Evolutionary conservation across 1,140 invertebrate species (phyloP).

Genomic region (Antheraea mylitta): DNA sequence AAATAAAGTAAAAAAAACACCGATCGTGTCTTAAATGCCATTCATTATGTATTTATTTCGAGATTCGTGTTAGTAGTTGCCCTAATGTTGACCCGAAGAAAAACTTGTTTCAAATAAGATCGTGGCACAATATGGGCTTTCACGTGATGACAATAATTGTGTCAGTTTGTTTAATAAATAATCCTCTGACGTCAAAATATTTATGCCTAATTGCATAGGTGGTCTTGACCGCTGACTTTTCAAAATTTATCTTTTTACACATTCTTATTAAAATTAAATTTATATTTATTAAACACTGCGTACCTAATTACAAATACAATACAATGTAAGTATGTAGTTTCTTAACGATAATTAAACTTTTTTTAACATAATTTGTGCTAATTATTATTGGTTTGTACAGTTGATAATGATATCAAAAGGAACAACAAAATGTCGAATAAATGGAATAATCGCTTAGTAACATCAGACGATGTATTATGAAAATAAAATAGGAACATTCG

Average conservation of each 20-base stretch:
- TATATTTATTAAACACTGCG: neutral
- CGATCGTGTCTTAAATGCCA: too few relatives aligned
- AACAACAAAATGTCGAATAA: slow-evolving; percentile 14
- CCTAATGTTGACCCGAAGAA: neutral
- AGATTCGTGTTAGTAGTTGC: too few relatives aligned
- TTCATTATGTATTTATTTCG: too few relatives aligned
- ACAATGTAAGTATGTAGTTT: neutral
- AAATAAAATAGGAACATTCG: neutral
- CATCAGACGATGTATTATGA: neutral
- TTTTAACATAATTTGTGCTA: slow-evolving; percentile 7
- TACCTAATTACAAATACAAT: neutral
- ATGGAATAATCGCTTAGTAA: slow-evolving; percentile 1
- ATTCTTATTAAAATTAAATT: slow-evolving; percentile 2
- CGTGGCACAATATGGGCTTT: neutral
- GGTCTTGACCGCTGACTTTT: slow-evolving; percentile 4
- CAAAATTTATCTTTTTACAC: neutral
- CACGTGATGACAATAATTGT: neutral
- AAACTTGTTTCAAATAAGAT: neutral
- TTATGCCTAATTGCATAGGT: neutral
- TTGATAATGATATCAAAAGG: slow-evolving; percentile 5
- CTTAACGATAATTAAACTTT: slow-evolving; percentile 10
- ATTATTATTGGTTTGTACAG: slow-evolving; percentile 12
- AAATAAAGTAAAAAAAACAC: too few relatives aligned
- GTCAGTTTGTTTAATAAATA: neutral
- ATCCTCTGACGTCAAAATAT: neutral